Conservation (phyloP, 2,888 invertebrate species). For the Clanis bilineata region DNA sequence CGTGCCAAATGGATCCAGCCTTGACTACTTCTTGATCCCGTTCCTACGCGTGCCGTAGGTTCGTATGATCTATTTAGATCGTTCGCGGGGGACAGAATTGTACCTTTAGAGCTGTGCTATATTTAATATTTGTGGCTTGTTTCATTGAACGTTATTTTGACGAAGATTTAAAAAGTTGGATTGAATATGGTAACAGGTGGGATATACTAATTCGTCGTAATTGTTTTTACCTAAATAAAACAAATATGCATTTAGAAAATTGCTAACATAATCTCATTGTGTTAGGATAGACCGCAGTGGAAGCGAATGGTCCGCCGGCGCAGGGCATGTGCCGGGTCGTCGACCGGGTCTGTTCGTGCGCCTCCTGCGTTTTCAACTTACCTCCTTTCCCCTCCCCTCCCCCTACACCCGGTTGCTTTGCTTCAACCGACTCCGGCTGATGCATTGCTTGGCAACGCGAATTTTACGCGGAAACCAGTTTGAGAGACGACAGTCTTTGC, state of each 20-base stretch:
- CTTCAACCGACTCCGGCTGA: conserved; percentile 72
- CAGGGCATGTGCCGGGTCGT: conserved; percentile 78
- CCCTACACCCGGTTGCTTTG: conserved; percentile 51
- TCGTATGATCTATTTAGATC: conserved; percentile 66
- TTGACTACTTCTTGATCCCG: conserved; percentile 76
- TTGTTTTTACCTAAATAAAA: neutral
- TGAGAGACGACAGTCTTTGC: conserved; percentile 62
- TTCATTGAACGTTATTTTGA: neutral
- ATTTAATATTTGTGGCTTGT: neutral
- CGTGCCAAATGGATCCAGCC: conserved; percentile 75
- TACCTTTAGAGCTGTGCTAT: conserved; percentile 39
- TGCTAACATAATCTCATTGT: conserved; percentile 63
- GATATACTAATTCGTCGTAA: neutral
- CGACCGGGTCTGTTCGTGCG: conserved; percentile 77
- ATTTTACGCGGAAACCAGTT: conserved; percentile 79
- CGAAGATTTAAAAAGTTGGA: neutral
- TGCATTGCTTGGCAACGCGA: conserved; percentile 78
- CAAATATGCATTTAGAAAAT: conserved; percentile 29
- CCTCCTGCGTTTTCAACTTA: conserved; percentile 74
- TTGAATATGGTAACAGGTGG: neutral
- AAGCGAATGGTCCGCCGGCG: conserved; percentile 71
- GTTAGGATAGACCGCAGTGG: conserved; percentile 62
- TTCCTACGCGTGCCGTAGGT: conserved; percentile 68
- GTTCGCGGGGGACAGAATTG: conserved; percentile 52
- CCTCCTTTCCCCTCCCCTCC: conserved; percentile 54